Evolutionary conservation across 2,113 vertebrate genomes (phyloP), one percentile per base, ranked within the genome.

Genomic region (Panthera uncia): DNA sequence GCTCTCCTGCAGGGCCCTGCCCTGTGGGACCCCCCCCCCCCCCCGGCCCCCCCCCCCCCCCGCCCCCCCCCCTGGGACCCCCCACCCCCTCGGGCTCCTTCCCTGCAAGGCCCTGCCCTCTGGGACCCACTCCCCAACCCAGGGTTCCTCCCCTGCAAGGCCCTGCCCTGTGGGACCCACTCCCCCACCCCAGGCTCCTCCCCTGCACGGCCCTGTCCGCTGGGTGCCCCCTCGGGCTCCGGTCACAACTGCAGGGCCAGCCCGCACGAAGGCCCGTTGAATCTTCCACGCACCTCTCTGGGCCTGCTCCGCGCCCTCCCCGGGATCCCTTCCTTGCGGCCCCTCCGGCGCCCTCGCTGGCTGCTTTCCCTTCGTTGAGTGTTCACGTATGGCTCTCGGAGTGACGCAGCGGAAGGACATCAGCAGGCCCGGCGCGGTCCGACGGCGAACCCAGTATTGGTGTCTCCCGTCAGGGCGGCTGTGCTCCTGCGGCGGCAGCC

Each of bases 401-500:
- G 55, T 2, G 38, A 3, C 8, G 4, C 1, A 2, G 69, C n/a
- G 2, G 50, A 2, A 18, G 89, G 57, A 16, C 15, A 7, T 0
- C 3, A 9, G 82, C 82, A 41, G 82, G 23, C 9, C 1, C 7
- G 76, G 27, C 0, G 25, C 36, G 15, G 16, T 41, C 85, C 29
- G 87, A 36, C 73, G 1, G 3, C 36, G 1, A 21, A 9, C 5
- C 0, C 85, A 41, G 21, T 0, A 4, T 6, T 1, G 2, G 2
- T 1, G 38, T 33, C 48, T 52, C 50, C 19, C 23, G 27, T n/a
- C 33, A 3, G 0, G 7, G 52, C 29, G 48, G 18, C 3, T 4
- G 11, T 3, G 0, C 0, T 3, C 0, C 63, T 4, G 1, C 16
- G 2, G 0, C 3, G 0, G 33, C 29, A 33, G 36, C 63, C 23